Base-by-base conservation (phyloP, 30 jellyfish, hydroid and myxozoan genomes). In the Aurelia coerulea region DNA sequence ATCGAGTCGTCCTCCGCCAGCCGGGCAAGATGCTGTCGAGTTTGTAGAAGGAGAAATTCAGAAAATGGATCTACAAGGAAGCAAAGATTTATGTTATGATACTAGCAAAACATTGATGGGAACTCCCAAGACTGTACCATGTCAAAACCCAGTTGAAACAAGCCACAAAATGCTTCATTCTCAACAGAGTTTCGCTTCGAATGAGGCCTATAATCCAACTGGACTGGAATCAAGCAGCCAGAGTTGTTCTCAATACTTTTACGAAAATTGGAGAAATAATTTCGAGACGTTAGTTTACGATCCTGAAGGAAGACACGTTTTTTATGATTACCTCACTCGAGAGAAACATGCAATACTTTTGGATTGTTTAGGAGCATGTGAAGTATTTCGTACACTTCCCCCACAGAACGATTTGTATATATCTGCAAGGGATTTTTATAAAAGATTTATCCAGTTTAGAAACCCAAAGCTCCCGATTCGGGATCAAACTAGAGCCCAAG, bases 1-100 rank as follows among this genome's bases (percentile, higher is more conserved):
- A 10, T 90, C 97, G 62, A 81, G 92, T 78, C 94, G 97, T 35
- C 94, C 92, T 67, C 90, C 94, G 64, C 97, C 97, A 56, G 92
- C 97, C 62, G 97, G 97, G 72, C 97, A 90, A 66, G 97, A 90
- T 79, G 89, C 97, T 49, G 76, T 76, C 54, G 97, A 90, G 42
- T 73, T 78, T 53, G 63, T 42, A 41, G 97, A 90, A 39, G 80
- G 78, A 19, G 90, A 83, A 52, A 58, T 76, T 62, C 78, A 82
- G 52, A 65, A 83, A 15, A 17, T 65, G 11, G 86, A 76, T 14
- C 73, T 62, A 41, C 79, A 77, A 60, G 83, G 81, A 84, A 62
- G 58, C 12, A 84, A 60, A 73, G 87, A 74, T 39, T 16, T n/a
- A 17, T 62, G 73, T 70, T 79, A 63, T 54, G 89, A 79, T 41